Conservation (phyloP, 2,797 vertebrate species). For the Phoeniculus purpureus region DNA sequence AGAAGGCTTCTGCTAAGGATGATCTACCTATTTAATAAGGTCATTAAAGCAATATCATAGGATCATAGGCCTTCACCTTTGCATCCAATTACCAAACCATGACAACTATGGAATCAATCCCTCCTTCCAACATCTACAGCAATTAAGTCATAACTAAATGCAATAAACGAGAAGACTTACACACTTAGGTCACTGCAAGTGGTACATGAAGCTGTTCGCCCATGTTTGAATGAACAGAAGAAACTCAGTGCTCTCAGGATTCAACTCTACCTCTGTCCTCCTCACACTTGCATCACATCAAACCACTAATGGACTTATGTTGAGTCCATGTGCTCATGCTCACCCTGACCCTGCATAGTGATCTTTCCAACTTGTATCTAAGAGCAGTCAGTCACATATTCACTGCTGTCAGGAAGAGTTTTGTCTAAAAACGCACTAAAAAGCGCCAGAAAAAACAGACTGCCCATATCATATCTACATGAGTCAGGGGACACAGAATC, state of each 20-base stretch:
- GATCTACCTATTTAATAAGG: not conserved
- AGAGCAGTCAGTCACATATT: not conserved
- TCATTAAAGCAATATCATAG: not conserved
- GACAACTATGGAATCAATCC: not conserved
- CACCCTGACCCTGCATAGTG: not conserved
- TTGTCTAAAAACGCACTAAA: not conserved
- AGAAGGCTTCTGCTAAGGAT: not conserved
- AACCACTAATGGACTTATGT: fast-evolving
- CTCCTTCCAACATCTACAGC: not conserved
- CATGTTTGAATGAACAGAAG: not conserved
- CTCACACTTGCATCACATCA: not conserved
- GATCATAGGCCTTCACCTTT: not conserved
- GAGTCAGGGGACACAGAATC: not conserved
- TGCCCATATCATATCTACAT: not conserved
- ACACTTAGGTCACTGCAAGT: not conserved
- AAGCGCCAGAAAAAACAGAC: not conserved
- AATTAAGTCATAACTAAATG: not conserved
- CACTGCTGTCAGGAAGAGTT: not conserved
- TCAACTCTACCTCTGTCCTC: not conserved
- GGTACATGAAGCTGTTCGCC: not conserved
- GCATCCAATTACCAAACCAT: not conserved
- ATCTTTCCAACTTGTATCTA: not conserved
- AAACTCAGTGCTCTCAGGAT: not conserved
- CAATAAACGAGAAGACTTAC: not conserved
- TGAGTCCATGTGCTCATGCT: not conserved